Evolutionary conservation across 2,888 invertebrate species (phyloP).

Genomic region (Drosophila conformis): DNA sequence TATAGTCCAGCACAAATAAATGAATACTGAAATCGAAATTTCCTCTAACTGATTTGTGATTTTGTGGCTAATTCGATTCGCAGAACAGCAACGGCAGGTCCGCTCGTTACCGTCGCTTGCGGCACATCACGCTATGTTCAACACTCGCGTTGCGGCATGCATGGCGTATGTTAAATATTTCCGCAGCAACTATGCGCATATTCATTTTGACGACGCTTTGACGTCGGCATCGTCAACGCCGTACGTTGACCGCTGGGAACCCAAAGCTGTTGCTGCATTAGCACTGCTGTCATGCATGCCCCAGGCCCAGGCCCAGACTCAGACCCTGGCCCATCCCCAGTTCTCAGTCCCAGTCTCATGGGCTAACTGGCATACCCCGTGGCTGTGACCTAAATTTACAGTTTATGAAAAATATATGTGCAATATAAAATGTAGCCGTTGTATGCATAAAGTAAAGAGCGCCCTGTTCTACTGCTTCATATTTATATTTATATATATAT

Average conservation of each 20-base stretch:
- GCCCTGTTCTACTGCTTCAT: slow-evolving; percentile 32
- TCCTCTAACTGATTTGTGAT: not conserved
- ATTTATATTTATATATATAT: slow-evolving; percentile 63
- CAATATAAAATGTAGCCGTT: slow-evolving; percentile 63
- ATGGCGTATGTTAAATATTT: slow-evolving; percentile 77
- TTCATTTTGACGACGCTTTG: slow-evolving; percentile 78
- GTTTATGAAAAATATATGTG: slow-evolving; percentile 77
- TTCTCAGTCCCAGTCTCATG: slow-evolving; percentile 4
- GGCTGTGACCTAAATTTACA: slow-evolving; percentile 75
- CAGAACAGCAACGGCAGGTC: slow-evolving; percentile 18
- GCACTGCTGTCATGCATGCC: slow-evolving; percentile 55
- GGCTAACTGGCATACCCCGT: slow-evolving; percentile 59
- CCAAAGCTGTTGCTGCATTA: slow-evolving; percentile 62
- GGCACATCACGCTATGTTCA: slow-evolving; percentile 36
- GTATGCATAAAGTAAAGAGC: slow-evolving; percentile 66
- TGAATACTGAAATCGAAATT: not conserved
- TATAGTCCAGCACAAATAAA: not conserved
- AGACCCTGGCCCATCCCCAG: not conserved
- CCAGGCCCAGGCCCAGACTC: slow-evolving; percentile 9
- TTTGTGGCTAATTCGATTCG: not conserved
- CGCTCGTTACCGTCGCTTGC: slow-evolving; percentile 40
- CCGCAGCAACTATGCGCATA: slow-evolving; percentile 74
- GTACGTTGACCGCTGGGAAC: slow-evolving; percentile 74
- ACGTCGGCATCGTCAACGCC: slow-evolving; percentile 57
- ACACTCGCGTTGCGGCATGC: slow-evolving; percentile 57